Evolutionary conservation across 2,888 invertebrate genomes (phyloP).

Genomic region (Phyto melanocephala): DNA sequence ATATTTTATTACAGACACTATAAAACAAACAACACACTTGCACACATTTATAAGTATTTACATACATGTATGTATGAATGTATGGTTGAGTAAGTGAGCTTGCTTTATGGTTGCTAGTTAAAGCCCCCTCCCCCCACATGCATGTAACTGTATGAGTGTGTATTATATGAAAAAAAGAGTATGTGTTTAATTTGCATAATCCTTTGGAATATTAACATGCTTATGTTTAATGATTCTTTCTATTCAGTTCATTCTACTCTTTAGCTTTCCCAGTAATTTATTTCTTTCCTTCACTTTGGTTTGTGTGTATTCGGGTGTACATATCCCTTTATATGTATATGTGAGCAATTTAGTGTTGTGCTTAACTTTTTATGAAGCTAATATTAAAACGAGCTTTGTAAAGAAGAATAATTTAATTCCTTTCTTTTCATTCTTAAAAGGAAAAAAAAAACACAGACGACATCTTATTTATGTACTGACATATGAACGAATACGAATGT

Average conservation of each 20-base stretch:
- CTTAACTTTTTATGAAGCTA: constrained; percentile 57
- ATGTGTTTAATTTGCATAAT: constrained; percentile 66
- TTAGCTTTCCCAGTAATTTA: constrained; percentile 26
- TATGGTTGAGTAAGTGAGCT: constrained; percentile 32
- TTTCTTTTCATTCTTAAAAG: constrained; percentile 41
- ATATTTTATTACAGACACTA: too few relatives aligned
- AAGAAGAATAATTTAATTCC: constrained; percentile 57
- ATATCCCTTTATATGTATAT: not conserved
- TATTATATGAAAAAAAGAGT: not conserved
- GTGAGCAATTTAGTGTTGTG: constrained; percentile 16
- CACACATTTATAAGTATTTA: too few relatives aligned
- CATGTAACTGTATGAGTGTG: not conserved
- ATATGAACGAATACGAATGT: not conserved
- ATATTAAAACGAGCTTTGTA: constrained; percentile 47
- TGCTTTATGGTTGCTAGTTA: constrained; percentile 28
- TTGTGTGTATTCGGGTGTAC: not conserved
- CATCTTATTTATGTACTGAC: not conserved
- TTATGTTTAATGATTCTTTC: constrained; percentile 62
- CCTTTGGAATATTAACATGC: constrained; percentile 67
- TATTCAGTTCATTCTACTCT: constrained; percentile 21
- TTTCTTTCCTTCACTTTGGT: constrained; percentile 23
- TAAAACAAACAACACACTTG: too few relatives aligned
- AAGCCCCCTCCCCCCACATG: not conserved
- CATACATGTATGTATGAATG: constrained; percentile 26
- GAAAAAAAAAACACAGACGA: constrained; percentile 10